Conservation (phyloP, 1,140 invertebrate species). For the Drosophila asahinai region DNA sequence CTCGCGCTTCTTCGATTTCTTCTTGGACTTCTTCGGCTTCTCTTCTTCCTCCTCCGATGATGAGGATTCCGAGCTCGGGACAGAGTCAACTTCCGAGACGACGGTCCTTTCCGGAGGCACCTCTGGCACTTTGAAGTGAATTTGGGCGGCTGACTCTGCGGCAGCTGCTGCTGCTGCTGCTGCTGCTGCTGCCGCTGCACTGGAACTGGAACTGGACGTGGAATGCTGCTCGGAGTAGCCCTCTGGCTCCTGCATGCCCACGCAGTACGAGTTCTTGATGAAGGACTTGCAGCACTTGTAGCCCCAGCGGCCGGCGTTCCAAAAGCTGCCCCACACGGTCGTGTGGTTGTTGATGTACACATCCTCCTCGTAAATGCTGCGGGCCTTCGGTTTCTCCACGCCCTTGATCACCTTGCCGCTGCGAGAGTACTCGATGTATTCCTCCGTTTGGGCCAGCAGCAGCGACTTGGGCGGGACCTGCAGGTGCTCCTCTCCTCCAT, state of each 20-base stretch:
- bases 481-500: constrained; percentile 95
- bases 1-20: constrained; percentile 89
- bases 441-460: constrained; percentile 97
- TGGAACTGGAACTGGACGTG: constrained; percentile 69
- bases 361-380: constrained; percentile 97
- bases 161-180: background rate
- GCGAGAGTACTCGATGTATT: constrained; percentile 98
- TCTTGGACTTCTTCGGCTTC: constrained; percentile 87
- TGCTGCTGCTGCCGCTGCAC: background rate
- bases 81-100: constrained; percentile 80
- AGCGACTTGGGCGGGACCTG: constrained; percentile 93
- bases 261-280: constrained; percentile 88
- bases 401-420: constrained; percentile 95
- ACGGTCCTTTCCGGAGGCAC: constrained; percentile 26
- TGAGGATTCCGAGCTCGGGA: constrained; percentile 52
- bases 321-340: constrained; percentile 97
- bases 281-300: constrained; percentile 98
- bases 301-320: constrained; percentile 96
- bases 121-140: constrained; percentile 7
- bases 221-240: constrained; percentile 64
- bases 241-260: constrained; percentile 85
- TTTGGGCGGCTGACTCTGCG: constrained; percentile 25
- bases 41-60: constrained; percentile 67
- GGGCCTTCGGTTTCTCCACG: constrained; percentile 93
- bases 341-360: constrained; percentile 96